Evolutionary conservation across 1,140 invertebrate species (phyloP), one percentile per base, ranked within the genome.

Genomic region (Apocrypta bakeri): DNA sequence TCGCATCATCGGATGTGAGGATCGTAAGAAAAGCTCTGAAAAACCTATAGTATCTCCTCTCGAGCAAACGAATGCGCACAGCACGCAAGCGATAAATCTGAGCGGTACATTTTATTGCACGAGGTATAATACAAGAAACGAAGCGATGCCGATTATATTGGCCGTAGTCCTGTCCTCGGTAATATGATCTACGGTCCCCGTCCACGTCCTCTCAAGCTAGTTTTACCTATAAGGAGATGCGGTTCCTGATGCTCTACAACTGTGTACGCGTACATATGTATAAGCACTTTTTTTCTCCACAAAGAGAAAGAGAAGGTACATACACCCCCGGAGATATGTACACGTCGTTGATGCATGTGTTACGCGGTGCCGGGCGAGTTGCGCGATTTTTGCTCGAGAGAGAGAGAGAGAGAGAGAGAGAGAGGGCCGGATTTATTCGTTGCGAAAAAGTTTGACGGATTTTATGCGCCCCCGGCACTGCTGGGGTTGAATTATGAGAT

Each of bases 401-500:
- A 17, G 42, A 17, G 12, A 17, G 12, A 0, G 48, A 4, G 48
- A 2, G 48, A 0, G 2, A 17, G 21, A 17, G 42, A n/a, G n/a
- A n/a, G n/a, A n/a, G n/a, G n/a, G 42, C 14, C 48, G 48, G 48
- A 56, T 56, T 56, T 56, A 56, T 56, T 56, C 48, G 48, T 56
- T n/a, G 48, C 48, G 48, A 56, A 56, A 56, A 56, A 56, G 48
- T 56, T 56, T 56, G 48, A 56, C 48, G 48, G 48, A 56, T 56
- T 56, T 56, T 56, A 56, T n/a, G 48, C 48, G 48, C 48, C 48
- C n/a, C 48, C 48, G 48, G 48, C 42, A 11, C 17, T 2, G 0
- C 2, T n/a, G 48, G 2, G 14, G 48, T 21, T 56, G 48, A 56
- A 56, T 56, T 56, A 56, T 56, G 48, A 56, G 48, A 48, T 48